Percentiles rank a stretch among this genome's conserved stretches.
Evolutionary conservation across 2,113 vertebrate genomes (phyloP).

Genomic region (Lycaon pictus): DNA sequence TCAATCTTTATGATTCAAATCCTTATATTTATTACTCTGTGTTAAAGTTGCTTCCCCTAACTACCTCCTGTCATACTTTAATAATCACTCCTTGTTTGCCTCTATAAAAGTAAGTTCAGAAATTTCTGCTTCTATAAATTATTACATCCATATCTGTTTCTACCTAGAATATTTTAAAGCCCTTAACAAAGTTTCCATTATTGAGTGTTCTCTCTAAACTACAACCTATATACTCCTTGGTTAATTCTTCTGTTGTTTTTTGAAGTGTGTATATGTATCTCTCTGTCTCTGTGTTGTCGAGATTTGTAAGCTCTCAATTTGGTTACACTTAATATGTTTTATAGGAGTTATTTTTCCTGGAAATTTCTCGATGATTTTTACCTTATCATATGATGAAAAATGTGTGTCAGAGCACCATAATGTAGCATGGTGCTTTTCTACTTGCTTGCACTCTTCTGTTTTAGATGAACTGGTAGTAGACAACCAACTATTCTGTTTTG

Average conservation of each 20-base stretch:
- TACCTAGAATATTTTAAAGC: conserved; percentile 14
- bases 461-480: background rate
- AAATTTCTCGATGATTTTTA: background rate
- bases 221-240: background rate
- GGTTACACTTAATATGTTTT: background rate
- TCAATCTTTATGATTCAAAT: background rate
- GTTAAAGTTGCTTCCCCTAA: background rate
- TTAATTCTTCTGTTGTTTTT: background rate
- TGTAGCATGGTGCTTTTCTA: background rate
- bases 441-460: background rate
- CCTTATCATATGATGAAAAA: background rate
- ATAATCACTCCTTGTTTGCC: background rate
- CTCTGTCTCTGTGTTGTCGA: background rate
- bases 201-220: background rate
- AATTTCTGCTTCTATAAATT: background rate
- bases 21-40: background rate
- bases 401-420: background rate
- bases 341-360: background rate
- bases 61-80: background rate
- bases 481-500: conserved; percentile 18
- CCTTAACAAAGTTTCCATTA: background rate
- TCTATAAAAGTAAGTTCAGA: background rate
- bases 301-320: background rate
- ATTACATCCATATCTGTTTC: background rate
- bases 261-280: background rate